These are phyloP conservation scores for Metellina segmentata DNA, from an alignment of 2,888 invertebrate genomes.

Conservation along the genomic window DNA sequence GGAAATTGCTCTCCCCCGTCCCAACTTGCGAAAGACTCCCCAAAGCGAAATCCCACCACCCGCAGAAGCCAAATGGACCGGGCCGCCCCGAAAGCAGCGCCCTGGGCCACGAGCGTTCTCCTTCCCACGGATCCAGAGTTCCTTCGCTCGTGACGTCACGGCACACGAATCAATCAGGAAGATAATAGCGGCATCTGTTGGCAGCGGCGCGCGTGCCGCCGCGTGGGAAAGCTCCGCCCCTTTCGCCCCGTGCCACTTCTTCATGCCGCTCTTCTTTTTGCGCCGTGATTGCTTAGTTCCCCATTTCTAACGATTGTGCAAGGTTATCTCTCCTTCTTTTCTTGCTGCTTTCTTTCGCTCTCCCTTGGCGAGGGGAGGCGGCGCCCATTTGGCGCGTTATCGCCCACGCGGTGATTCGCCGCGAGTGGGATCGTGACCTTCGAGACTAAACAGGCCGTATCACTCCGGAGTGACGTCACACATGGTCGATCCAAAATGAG, in stretches of 20 bases:
- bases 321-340: neutral
- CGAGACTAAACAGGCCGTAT: too few species aligned
- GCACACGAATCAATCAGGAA: slow-evolving; percentile 71
- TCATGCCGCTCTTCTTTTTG: too few species aligned
- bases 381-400: slow-evolving; percentile 19
- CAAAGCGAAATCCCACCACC: neutral
- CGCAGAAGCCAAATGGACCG: too few species aligned
- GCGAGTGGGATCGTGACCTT: neutral
- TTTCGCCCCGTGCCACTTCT: slow-evolving; percentile 13
- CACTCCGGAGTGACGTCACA: too few species aligned
- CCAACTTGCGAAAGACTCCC: neutral
- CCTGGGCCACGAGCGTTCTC: slow-evolving; percentile 30
- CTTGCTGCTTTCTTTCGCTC: neutral
- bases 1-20: neutral
- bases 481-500: too few species aligned
- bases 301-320: slow-evolving; percentile 45
- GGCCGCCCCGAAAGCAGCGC: slow-evolving; percentile 36
- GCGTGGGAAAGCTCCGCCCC: slow-evolving; percentile 74
- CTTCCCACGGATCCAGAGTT: slow-evolving; percentile 58
- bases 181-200: slow-evolving; percentile 75
- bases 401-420: neutral
- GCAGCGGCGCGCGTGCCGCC: slow-evolving; percentile 71
- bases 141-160: slow-evolving; percentile 49
- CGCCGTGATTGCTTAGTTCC: slow-evolving; percentile 50
- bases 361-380: neutral